Evolutionary conservation across 2,113 vertebrate species (phyloP), one percentile per base, ranked within the genome.

Genomic region (Lepus americanus): DNA sequence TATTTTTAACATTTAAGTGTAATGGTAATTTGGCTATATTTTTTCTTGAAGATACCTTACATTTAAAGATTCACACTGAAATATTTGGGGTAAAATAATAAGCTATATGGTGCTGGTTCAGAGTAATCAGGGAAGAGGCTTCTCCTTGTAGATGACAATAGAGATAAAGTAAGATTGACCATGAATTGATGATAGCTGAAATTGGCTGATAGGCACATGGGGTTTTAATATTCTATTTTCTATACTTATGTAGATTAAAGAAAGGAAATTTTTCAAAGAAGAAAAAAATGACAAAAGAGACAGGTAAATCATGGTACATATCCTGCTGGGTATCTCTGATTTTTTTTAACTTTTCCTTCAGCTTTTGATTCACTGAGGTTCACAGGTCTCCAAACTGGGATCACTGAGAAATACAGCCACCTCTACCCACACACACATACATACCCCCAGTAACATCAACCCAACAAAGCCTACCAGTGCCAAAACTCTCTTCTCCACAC

Each of bases 401-500:
- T 85, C 70, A 44, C 22, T 59, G 51, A 51, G 22, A 17, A 27
- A 84, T 84, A 22, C 55, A 70, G 22, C 36, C 69, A 16, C 61
- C 80, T 6, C 55, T 19, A 17, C 13, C 4, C 55, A 19, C 13
- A 59, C 55, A 59, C 17, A 59, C 55, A 59, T 5, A 59, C 55
- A 59, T 59, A 74, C 51, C 29, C n/a, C n/a, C 44, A 31, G 39
- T 27, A 82, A 82, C 5, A 74, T 27, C 44, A 92, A 20, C 16
- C n/a, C 85, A 67, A 23, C 16, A 29, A 51, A 74, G 44, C 98
- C 97, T 98, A 99, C 99, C 99, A 98, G 99, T 99, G 97, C 99
- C 99, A 97, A 99, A 99, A 98, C 99, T 99, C 97, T 99, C 99
- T 97, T 99, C 99, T 94, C 99, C 99, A 97, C 99, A 99, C 93